These are phyloP conservation scores for Leptodactylus fuscus DNA, from an alignment of 2,113 vertebrate genomes.

Conservation along the genomic window DNA sequence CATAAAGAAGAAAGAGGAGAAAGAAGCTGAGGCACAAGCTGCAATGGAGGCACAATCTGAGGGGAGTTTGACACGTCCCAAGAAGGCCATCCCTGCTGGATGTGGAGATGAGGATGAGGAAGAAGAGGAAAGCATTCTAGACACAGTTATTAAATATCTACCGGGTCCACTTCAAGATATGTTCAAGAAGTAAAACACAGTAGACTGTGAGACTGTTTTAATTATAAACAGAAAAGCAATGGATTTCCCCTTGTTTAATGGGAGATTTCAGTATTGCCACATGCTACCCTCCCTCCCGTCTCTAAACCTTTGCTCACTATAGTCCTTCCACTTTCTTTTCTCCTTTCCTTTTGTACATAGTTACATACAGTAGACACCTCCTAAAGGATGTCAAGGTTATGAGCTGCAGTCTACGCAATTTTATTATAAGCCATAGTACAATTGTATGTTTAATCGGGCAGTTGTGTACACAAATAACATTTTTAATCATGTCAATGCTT, in stretches of 20 bases:
- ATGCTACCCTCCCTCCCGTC: slow-evolving; percentile 7
- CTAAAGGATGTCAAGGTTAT: slow-evolving; percentile 70
- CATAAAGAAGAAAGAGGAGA: slow-evolving; percentile 95
- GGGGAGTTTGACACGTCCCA: slow-evolving; percentile 92
- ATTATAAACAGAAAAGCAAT: slow-evolving; percentile 68
- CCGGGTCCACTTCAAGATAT: slow-evolving; percentile 96
- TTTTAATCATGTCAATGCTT: slow-evolving; percentile 51
- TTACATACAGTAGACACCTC: slow-evolving; percentile 72
- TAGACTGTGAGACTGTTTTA: slow-evolving; percentile 69
- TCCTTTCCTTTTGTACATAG: slow-evolving; percentile 67
- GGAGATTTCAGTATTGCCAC: slow-evolving; percentile 68
- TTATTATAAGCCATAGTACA: slow-evolving; percentile 82
- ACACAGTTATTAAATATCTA: slow-evolving; percentile 97
- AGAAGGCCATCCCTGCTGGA: slow-evolving; percentile 83
- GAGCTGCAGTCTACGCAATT: slow-evolving; percentile 74
- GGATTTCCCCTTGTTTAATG: slow-evolving; percentile 70
- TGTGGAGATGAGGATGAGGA: slow-evolving; percentile 83
- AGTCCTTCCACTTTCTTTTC: slow-evolving; percentile 20
- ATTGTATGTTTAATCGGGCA: slow-evolving; percentile 68
- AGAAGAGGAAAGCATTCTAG: slow-evolving; percentile 94
- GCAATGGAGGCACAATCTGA: slow-evolving; percentile 87
- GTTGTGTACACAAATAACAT: slow-evolving; percentile 61
- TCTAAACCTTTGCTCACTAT: slow-evolving; percentile 62
- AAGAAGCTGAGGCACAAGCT: slow-evolving; percentile 89
- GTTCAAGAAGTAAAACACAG: slow-evolving; percentile 89